phyloP scores from a whole-genome alignment of 2,888 invertebrate species.

The Ptychoptera albimana region DNA sequence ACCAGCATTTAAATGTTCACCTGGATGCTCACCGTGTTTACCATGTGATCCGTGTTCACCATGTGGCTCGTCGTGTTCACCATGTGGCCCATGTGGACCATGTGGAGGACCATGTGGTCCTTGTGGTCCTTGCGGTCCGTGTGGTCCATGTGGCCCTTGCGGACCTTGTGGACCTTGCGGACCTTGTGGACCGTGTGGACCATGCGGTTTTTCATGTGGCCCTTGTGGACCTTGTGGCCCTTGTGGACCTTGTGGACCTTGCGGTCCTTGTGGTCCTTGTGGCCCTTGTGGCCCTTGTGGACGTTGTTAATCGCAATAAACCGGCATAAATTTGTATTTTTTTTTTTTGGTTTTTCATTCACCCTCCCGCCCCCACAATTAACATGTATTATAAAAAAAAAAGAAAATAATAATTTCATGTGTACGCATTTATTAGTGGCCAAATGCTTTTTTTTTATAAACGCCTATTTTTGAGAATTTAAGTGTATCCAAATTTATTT shows the following conservation, averaged over 20 bases:
- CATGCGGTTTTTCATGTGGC: neutral
- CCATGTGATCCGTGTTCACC: conserved; percentile 19
- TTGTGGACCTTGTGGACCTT: conserved; percentile 11
- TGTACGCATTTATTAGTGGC: no score
- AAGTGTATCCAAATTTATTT: no score
- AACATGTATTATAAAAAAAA: no score
- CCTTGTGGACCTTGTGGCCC: conserved; percentile 16
- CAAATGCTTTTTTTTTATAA: no score
- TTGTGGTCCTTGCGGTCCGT: conserved; percentile 7
- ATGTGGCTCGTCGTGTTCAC: conserved; percentile 18
- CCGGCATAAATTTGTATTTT: no score
- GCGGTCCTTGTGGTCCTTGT: conserved; percentile 10
- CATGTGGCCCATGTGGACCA: conserved; percentile 15
- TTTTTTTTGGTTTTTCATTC: no score
- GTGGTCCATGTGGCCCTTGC: conserved; percentile 3
- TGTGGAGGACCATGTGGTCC: conserved; percentile 17
- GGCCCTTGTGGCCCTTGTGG: conserved; percentile 13
- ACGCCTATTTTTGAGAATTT: no score
- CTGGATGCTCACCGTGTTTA: conserved; percentile 3
- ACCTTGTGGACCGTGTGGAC: conserved; percentile 12
- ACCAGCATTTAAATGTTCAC: conserved; percentile 17
- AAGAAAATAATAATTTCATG: no score
- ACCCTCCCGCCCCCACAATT: no score
- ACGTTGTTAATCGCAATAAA: conserved; percentile 5
- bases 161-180: conserved; percentile 11